These are phyloP conservation scores for Pristionchus entomophagus DNA, from an alignment of 2,888 invertebrate genomes.

Conservation along the genomic window DNA sequence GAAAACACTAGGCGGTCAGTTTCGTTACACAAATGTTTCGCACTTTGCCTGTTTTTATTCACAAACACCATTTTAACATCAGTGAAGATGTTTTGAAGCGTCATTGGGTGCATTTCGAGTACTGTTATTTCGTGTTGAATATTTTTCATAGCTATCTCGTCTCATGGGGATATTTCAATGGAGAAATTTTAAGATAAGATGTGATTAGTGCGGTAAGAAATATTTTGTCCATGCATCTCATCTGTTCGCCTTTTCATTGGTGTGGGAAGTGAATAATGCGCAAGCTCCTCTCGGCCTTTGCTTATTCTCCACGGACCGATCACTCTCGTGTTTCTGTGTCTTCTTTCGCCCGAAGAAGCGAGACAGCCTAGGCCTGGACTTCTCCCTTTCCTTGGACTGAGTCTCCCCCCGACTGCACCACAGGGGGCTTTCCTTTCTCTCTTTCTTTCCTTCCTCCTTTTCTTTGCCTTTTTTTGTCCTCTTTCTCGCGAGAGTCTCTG, in stretches of 20 bases:
- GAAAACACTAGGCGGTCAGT: constrained; percentile 13
- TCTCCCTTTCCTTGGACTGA: neutral
- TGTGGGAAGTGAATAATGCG: too few species aligned
- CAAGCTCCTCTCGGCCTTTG: neutral
- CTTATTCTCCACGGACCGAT: neutral
- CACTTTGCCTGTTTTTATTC: neutral
- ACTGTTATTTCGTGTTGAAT: too few species aligned
- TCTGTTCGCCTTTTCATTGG: too few species aligned
- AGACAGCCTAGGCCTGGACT: too few species aligned
- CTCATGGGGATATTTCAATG: neutral
- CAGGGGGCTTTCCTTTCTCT: constrained; percentile 35
- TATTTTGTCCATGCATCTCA: too few species aligned
- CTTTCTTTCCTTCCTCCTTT: constrained; percentile 22
- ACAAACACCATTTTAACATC: too few species aligned
- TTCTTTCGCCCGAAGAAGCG: neutral
- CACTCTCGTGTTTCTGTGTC: neutral
- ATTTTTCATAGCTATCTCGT: neutral
- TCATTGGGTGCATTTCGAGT: too few species aligned
- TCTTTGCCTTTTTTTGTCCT: constrained; percentile 40
- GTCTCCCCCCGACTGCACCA: neutral
- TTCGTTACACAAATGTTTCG: neutral
- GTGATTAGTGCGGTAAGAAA: too few species aligned
- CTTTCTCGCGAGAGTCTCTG: neutral
- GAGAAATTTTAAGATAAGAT: too few species aligned
- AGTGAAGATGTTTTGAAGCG: too few species aligned